Percentiles rank a stretch among this genome's conserved stretches.
Conservation (phyloP, 1,140 invertebrate species). For the Ceratosolen fusciceps region DNA sequence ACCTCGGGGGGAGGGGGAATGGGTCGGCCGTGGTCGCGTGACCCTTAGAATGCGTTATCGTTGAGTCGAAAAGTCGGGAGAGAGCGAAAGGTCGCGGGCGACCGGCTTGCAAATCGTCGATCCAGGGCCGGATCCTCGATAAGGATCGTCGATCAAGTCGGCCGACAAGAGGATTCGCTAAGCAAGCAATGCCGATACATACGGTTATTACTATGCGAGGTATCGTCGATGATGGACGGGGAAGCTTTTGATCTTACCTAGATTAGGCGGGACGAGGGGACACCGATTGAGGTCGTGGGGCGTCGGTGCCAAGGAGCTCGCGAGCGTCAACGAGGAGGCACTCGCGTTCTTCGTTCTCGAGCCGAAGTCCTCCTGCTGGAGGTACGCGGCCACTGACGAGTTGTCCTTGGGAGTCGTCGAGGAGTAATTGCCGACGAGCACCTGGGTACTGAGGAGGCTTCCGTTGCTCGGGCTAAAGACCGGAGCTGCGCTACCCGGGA, state of each 20-base stretch:
- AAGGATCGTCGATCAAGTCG: no score
- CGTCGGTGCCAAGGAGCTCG: constrained; percentile 36
- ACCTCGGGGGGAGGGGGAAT: no score
- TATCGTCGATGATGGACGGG: not conserved
- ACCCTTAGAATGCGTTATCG: no score
- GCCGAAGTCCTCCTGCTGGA: not conserved
- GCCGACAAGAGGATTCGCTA: no score
- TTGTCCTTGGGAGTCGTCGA: not conserved
- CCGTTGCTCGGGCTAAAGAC: not conserved
- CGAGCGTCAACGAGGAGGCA: not conserved
- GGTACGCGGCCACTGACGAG: not conserved
- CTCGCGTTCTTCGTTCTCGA: not conserved
- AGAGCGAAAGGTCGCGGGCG: not conserved
- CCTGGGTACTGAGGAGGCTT: not conserved
- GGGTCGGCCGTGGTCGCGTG: no score
- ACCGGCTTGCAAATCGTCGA: not conserved
- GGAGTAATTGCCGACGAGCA: not conserved
- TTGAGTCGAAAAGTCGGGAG: no score
- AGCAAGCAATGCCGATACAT: no score
- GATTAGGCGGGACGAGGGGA: constrained; percentile 69
- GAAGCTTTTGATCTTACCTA: constrained; percentile 59
- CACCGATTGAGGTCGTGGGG: constrained; percentile 55
- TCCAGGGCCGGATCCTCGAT: no score
- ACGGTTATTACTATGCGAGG: no score
- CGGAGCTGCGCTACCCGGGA: not conserved